Evolutionary conservation across 2,888 invertebrate species (phyloP), one percentile per base, ranked within the genome.

Genomic region (Euzophera pinguis): DNA sequence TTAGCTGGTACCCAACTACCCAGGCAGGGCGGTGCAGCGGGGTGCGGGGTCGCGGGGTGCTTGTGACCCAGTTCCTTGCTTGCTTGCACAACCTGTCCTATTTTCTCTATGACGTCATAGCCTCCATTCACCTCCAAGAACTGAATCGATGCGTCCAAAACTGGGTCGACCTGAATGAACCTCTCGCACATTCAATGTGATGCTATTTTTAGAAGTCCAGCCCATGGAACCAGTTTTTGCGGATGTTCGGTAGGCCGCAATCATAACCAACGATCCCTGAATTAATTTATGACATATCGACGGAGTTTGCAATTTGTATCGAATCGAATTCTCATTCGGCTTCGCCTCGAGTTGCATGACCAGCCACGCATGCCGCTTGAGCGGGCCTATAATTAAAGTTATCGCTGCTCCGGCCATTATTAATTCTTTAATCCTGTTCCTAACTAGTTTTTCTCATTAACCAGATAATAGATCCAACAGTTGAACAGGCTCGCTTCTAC

Each of bases 81-180:
- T 56, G 60, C 76, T 78, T 84, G 83, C 84, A 84, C 81, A 82
- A 73, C 79, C 81, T 84, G 83, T 65, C 72, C 84, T 75, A 85
- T 76, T 84, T 85, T 73, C 78, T 52, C 69, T 65, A 76, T 90
- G 88, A 90, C 89, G 90, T 90, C 90, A 90, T 62, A 72, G 55
- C 71, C 72, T 60, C 81, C 87, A 86, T 89, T 86, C 86, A 86
- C 78, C 81, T 81, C 78, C 74, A 67, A 67, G 60, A 76, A 71
- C 65, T 85, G 82, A 88, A 88, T 87, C 88, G 84, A 88, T 85
- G 85, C 76, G 73, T 69, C 71, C 70, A 60, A 69, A 85, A 81
- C 78, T 84, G 74, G 86, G 88, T 80, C 86, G 78, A 70, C 64
- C 75, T 88, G 82, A 89, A 88, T 88, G 86, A 74, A 78, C 67